Conservation (phyloP, 2,797 vertebrate species). For the Cossypha dichroa region DNA sequence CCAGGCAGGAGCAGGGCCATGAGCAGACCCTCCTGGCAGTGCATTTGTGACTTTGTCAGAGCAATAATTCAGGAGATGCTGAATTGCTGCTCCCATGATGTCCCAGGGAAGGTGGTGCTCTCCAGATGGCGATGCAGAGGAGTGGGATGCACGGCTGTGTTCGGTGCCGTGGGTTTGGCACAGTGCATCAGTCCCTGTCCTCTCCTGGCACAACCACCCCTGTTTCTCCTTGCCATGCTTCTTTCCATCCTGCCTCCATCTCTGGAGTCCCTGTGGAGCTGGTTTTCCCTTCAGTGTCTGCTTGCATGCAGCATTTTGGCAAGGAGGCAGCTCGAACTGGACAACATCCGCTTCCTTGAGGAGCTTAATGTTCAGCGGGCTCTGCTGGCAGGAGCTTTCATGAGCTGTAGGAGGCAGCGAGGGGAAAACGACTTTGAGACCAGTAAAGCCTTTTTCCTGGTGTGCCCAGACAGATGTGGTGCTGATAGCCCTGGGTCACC, state of each 20-base stretch:
- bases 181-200: rapidly evolving
- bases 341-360: rapidly evolving
- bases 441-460: background rate
- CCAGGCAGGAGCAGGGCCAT: background rate
- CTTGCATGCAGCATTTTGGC: background rate
- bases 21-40: background rate
- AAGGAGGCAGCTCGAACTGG: background rate
- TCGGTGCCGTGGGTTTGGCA: background rate
- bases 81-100: background rate
- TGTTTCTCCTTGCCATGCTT: background rate
- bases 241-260: background rate
- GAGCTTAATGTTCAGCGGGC: background rate
- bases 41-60: background rate
- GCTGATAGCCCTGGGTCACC: background rate
- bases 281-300: background rate
- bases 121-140: background rate
- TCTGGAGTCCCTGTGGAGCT: background rate
- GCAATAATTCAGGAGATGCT: background rate
- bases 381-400: background rate
- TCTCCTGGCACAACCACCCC: background rate
- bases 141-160: rapidly evolving
- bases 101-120: background rate
- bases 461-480: background rate
- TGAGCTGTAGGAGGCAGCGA: background rate
- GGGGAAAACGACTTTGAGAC: background rate